phyloP scores from a whole-genome alignment of 2,888 invertebrate genomes.

The Coremacera marginata region DNA sequence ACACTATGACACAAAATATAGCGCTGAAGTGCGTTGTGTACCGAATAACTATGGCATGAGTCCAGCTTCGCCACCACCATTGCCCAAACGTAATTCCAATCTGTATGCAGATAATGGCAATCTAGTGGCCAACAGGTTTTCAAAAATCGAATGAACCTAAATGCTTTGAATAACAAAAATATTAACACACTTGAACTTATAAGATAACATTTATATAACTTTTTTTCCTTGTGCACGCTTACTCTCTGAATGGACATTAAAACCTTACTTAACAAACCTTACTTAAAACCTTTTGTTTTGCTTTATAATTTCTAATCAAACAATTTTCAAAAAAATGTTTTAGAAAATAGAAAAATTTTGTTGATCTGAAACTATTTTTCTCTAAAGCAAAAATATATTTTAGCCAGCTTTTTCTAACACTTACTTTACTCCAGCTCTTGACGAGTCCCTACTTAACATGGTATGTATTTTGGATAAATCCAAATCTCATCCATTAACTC shows the following conservation, averaged over 20 bases:
- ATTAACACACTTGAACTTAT: not conserved
- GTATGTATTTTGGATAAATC: not conserved
- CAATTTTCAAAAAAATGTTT: not conserved
- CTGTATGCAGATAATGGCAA: constrained; percentile 47
- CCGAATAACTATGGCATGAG: constrained; percentile 50
- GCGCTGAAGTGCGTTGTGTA: constrained; percentile 46
- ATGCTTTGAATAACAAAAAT: not conserved
- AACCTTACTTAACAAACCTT: not conserved
- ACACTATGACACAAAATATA: constrained; percentile 46
- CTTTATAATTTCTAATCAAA: not conserved
- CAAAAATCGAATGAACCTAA: constrained; percentile 3
- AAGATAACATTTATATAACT: not conserved
- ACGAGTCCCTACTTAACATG: not conserved
- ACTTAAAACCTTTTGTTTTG: not conserved
- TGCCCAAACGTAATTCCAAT: constrained; percentile 63
- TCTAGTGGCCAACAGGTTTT: constrained; percentile 39
- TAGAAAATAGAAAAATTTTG: not conserved
- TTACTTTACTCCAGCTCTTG: not conserved
- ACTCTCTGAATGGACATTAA: too few relatives aligned
- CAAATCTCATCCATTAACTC: too few relatives aligned
- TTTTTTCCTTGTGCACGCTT: too few relatives aligned
- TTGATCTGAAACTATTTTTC: not conserved
- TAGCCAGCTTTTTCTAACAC: not conserved
- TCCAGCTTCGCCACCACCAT: constrained; percentile 60
- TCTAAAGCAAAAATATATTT: not conserved